These are phyloP conservation scores for Eristalinus aeneus DNA, from an alignment of 2,888 invertebrate genomes.

Conservation along the genomic window DNA sequence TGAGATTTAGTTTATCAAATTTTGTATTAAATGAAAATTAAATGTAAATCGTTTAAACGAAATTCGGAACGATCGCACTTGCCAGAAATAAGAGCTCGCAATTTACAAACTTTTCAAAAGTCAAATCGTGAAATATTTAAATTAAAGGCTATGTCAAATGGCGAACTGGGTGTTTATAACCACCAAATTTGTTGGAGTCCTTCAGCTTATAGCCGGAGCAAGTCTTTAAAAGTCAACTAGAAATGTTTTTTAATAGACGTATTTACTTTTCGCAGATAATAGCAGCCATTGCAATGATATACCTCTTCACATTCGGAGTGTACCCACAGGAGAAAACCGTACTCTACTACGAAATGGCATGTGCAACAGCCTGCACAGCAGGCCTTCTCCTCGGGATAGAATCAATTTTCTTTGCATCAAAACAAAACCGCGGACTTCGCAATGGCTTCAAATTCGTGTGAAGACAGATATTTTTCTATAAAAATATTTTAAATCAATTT, in stretches of 20 bases:
- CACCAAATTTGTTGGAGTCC: background rate
- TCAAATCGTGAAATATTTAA: background rate
- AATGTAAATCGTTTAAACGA: too few relatives aligned
- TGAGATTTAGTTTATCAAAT: too few relatives aligned
- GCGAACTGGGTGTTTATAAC: background rate
- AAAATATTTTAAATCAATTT: background rate
- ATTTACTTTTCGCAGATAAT: background rate
- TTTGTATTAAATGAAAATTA: too few relatives aligned
- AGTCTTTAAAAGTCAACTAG: background rate
- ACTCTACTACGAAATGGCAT: constrained; percentile 42
- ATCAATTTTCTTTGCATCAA: constrained; percentile 1
- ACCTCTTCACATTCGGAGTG: constrained; percentile 1
- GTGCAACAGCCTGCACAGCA: constrained; percentile 3
- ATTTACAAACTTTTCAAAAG: background rate
- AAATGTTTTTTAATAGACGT: background rate
- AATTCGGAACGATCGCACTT: too few relatives aligned
- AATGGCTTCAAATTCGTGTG: constrained; percentile 37
- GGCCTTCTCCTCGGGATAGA: constrained; percentile 30
- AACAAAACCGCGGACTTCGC: constrained; percentile 1
- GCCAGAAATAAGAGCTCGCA: too few relatives aligned
- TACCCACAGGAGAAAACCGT: constrained; percentile 39
- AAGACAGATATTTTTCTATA: background rate
- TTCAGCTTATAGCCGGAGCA: constrained; percentile 27
- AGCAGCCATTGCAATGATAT: background rate
- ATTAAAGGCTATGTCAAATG: background rate